Evolutionary conservation across 2,888 invertebrate species (phyloP).

Genomic region (Cyaniris semiargus): DNA sequence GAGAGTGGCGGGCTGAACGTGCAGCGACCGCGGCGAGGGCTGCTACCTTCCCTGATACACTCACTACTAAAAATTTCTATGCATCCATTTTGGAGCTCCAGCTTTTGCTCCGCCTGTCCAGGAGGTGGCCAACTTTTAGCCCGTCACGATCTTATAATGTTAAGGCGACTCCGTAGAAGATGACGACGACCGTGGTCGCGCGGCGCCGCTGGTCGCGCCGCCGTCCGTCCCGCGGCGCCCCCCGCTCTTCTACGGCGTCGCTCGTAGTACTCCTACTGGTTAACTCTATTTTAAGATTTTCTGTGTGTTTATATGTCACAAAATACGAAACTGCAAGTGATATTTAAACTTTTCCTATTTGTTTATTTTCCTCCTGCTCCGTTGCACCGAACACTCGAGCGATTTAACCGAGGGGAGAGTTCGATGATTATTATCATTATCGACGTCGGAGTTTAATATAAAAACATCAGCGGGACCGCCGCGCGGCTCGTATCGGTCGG

Average conservation of each 20-base stretch:
- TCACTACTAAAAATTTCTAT: too few species aligned
- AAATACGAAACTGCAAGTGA: background rate
- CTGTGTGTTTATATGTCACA: conserved; percentile 20
- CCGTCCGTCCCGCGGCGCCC: background rate
- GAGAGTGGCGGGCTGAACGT: background rate
- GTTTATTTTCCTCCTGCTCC: background rate
- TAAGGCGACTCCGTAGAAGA: conserved; percentile 18
- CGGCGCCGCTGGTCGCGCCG: background rate
- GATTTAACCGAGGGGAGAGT: background rate
- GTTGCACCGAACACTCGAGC: background rate
- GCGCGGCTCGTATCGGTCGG: background rate
- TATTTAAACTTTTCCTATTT: conserved; percentile 6
- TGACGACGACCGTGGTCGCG: background rate
- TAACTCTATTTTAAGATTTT: conserved; percentile 18
- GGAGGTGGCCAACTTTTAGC: background rate
- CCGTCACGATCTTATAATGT: conserved; percentile 8
- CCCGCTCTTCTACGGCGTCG: background rate
- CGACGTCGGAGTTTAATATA: conserved; percentile 28
- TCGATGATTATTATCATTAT: conserved; percentile 31
- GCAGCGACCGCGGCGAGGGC: background rate
- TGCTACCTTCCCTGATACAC: too few species aligned
- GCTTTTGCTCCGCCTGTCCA: background rate
- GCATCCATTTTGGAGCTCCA: too few species aligned
- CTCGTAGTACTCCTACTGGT: background rate
- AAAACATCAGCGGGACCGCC: conserved; percentile 64